phyloP scores from a whole-genome alignment of 2,113 vertebrate species.

The Gambusia holbrooki region DNA sequence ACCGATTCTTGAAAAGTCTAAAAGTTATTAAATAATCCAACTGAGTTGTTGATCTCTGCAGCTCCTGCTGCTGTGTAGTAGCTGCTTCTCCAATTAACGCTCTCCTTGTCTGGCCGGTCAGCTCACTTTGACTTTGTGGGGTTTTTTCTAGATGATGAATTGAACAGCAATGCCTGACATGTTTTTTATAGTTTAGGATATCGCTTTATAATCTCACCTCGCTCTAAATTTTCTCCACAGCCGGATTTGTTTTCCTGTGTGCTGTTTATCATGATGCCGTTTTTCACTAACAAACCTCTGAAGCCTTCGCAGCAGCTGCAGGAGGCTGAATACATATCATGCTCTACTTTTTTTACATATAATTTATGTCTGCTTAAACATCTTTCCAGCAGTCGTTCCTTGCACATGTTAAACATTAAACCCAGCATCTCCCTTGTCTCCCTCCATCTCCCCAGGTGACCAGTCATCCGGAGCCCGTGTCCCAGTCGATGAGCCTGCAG shows the following conservation, averaged over 20 bases:
- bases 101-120: neutral
- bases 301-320: neutral
- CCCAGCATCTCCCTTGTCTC: neutral
- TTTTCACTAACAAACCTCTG: neutral
- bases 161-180: neutral
- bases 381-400: conserved; percentile 11
- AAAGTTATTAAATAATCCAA: neutral
- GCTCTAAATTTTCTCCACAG: too few species aligned
- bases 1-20: neutral
- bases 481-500: conserved; percentile 86
- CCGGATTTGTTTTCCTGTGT: neutral
- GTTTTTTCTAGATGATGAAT: neutral
- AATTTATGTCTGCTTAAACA: conserved; percentile 23
- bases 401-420: conserved; percentile 6
- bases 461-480: conserved; percentile 87
- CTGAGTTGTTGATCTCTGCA: neutral
- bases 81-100: neutral
- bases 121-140: neutral
- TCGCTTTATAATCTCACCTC: too few species aligned
- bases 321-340: neutral
- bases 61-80: neutral
- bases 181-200: too few species aligned
- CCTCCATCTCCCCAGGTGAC: conserved; percentile 78
- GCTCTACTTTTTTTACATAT: conserved; percentile 6
- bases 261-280: neutral